Evolutionary conservation across 1,140 invertebrate species (phyloP).

Genomic region (Drosophila aff.): DNA sequence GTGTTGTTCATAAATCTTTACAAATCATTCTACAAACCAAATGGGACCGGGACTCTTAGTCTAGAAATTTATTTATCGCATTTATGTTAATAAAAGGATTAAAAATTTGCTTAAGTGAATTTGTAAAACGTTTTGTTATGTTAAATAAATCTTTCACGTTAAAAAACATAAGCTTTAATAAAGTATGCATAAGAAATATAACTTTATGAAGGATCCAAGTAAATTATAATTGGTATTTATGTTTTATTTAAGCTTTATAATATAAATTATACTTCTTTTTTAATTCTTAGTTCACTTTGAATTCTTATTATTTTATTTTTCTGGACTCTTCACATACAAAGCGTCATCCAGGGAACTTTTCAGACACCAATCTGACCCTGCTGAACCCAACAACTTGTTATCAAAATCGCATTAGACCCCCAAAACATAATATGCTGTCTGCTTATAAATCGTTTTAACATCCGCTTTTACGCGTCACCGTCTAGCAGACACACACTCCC

Average conservation of each 20-base stretch:
- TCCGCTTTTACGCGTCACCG: slow-evolving; percentile 61
- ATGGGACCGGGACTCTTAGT: background rate
- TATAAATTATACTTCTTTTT: background rate
- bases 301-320: background rate
- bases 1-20: slow-evolving; percentile 12
- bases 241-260: background rate
- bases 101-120: background rate
- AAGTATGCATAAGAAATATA: background rate
- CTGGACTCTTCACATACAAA: background rate
- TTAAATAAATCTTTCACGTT: background rate
- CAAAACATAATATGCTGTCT: slow-evolving; percentile 37
- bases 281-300: background rate
- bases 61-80: background rate
- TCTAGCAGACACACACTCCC: slow-evolving; percentile 46
- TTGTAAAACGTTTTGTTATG: background rate
- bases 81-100: background rate
- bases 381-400: slow-evolving; percentile 35
- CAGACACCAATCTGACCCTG: slow-evolving; percentile 9
- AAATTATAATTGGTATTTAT: too few species aligned
- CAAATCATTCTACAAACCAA: slow-evolving; percentile 18
- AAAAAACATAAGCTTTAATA: background rate
- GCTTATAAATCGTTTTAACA: slow-evolving; percentile 71
- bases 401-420: slow-evolving; percentile 30
- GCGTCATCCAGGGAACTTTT: slow-evolving; percentile 3
- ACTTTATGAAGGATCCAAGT: too few species aligned